Conservation (phyloP, 2,888 invertebrate species). For the Pyrrhia umbra region DNA sequence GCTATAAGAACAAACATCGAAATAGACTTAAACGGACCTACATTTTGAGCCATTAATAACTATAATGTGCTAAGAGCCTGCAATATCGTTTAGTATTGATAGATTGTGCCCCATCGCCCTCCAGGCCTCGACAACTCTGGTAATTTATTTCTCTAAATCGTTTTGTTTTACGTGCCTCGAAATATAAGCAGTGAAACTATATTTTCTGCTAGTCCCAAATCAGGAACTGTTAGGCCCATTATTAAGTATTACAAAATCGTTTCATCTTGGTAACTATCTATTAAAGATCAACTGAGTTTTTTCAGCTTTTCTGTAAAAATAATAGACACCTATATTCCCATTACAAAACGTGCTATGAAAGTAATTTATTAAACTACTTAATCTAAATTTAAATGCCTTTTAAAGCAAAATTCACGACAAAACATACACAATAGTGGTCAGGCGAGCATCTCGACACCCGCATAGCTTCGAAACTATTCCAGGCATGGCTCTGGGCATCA, state of each 20-base stretch:
- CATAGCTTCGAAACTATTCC: constrained; percentile 60
- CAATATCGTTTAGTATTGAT: constrained; percentile 58
- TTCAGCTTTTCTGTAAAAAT: no score
- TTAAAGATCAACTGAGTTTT: no score
- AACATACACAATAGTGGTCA: constrained; percentile 8
- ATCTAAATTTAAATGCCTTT: constrained; percentile 12
- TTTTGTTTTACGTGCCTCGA: constrained; percentile 49
- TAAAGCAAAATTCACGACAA: background rate
- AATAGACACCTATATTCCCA: no score
- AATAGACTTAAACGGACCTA: constrained; percentile 5
- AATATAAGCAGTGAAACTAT: constrained; percentile 38
- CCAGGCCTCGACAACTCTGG: constrained; percentile 29
- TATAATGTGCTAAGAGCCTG: constrained; percentile 52
- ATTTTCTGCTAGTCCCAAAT: constrained; percentile 25
- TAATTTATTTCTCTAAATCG: constrained; percentile 62
- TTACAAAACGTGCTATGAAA: no score
- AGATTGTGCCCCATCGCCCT: constrained; percentile 46
- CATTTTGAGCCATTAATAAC: constrained; percentile 42
- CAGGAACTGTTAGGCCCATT: constrained; percentile 14
- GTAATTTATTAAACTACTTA: constrained; percentile 19
- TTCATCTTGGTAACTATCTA: background rate
- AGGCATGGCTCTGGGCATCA: constrained; percentile 46
- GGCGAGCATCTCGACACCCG: constrained; percentile 33
- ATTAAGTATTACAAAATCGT: constrained; percentile 12
- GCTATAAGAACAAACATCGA: background rate